Evolutionary conservation across 2,113 vertebrate species (phyloP), one percentile per base, ranked within the genome.

Genomic region (Procavia capensis): DNA sequence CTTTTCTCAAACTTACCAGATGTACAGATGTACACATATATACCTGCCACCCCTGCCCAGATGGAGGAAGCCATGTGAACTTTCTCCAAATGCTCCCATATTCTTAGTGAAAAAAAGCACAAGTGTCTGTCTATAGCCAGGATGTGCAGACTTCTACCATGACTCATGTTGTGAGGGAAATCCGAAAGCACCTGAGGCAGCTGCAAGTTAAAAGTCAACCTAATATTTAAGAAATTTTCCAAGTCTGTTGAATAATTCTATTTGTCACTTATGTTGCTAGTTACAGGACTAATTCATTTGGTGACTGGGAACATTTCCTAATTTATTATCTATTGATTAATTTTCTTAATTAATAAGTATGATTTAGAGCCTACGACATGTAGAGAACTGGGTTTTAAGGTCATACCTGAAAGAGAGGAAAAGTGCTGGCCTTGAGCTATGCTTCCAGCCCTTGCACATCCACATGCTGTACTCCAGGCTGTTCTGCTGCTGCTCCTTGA

Each of bases 311-410:
- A 78, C 6, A 34, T 45, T 76, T 76, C 25, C 14, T 47, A 31
- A 74, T 10, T 78, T 47, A 31, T 47, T 27, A 16, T 47, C 5
- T 20, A 74, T 89, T 27, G 68, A 61, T 59, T 83, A 45, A 78
- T 84, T 54, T 90, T 82, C 45, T 50, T 86, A 75, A 43, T 81
- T 93, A 87, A 5, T 72, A 72, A 81, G 29, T 27, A n/a, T 85
- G 47, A 76, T 39, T 70, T 47, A 47, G 31, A 66, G 70, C 31
- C 50, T 85, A 25, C 2, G 11, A 34, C 54, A 64, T 24, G 6
- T 20, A 80, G 36, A 70, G 20, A 87, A 36, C 43, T 41, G 13
- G 45, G 24, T 86, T 45, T 93, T 50, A 36, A 36, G 68, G 9
- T 59, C 45, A 19, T 22, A n/a, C 2, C 19, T 1, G 54, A 25